A percentile compares a stretch with the other conserved stretches of the same genome.
phyloP scores from a whole-genome alignment of 2,888 invertebrate species.

The Hipparchia sbordonii region DNA sequence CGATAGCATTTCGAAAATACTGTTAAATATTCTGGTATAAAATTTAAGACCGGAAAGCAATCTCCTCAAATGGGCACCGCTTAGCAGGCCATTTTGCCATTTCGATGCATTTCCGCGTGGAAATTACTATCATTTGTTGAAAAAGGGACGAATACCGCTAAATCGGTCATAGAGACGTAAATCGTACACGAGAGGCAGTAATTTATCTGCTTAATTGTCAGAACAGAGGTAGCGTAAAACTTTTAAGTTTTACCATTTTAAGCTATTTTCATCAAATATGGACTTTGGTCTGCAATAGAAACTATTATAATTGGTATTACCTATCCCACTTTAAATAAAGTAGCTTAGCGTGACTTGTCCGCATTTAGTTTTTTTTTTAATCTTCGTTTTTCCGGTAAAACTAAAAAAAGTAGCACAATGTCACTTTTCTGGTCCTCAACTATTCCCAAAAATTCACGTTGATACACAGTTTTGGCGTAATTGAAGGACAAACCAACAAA shows the following conservation, averaged over 20 bases:
- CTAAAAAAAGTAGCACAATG: no score
- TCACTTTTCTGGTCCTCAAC: no score
- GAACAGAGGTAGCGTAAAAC: background rate
- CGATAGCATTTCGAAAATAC: conserved; percentile 40
- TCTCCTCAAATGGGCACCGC: conserved; percentile 72
- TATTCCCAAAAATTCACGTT: no score
- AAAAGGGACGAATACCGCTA: conserved; percentile 65
- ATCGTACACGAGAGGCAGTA: conserved; percentile 28
- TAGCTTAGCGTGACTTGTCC: no score
- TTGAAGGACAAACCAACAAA: no score
- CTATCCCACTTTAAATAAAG: no score
- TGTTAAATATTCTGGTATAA: conserved; percentile 56
- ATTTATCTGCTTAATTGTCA: conserved; percentile 25
- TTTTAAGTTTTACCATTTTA: background rate
- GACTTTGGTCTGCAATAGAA: no score
- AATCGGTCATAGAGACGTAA: conserved; percentile 50
- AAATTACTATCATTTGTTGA: conserved; percentile 78
- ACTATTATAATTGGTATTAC: no score
- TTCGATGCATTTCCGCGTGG: conserved; percentile 78
- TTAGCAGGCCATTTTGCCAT: conserved; percentile 77
- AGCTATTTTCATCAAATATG: no score
- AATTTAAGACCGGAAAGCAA: conserved; percentile 70
- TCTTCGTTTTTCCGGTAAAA: no score
- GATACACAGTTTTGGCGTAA: no score
- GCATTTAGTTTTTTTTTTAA: no score